A percentile compares a stretch with the other conserved stretches of the same genome.
These are phyloP conservation scores for Drosophila obscura DNA, from an alignment of 1,140 invertebrate species.

Conservation along the genomic window DNA sequence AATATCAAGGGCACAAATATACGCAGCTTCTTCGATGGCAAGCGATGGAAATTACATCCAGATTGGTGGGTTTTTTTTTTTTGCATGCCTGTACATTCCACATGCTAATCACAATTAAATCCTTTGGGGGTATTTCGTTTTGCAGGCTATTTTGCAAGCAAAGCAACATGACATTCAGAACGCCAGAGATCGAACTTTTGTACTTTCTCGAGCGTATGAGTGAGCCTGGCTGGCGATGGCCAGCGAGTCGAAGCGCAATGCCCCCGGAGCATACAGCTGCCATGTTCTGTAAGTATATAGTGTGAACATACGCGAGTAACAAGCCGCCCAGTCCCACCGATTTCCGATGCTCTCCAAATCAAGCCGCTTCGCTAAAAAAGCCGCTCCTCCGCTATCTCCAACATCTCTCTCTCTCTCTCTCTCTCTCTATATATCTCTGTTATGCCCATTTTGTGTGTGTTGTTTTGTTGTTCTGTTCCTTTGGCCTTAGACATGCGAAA, in stretches of 20 bases:
- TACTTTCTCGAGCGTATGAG: conserved; percentile 91
- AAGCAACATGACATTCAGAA: conserved; percentile 85
- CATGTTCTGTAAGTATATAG: conserved; percentile 78
- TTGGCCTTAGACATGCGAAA: conserved; percentile 35
- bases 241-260: conserved; percentile 86
- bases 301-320: background rate
- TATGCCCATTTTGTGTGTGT: conserved; percentile 59
- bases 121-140: conserved; percentile 12
- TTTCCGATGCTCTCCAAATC: conserved; percentile 13
- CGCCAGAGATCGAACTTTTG: conserved; percentile 89
- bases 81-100: background rate
- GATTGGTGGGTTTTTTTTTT: conserved; percentile 88
- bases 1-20: conserved; percentile 86
- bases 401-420: background rate
- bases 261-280: conserved; percentile 83
- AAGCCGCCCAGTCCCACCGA: too few relatives aligned
- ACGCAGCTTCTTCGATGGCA: conserved; percentile 88
- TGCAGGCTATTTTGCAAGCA: conserved; percentile 86
- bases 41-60: conserved; percentile 95
- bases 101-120: background rate
- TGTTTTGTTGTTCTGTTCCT: conserved; percentile 26
- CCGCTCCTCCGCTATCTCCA: conserved; percentile 42
- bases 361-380: conserved; percentile 43
- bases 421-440: conserved; percentile 24
- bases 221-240: conserved; percentile 90